Evolutionary conservation across 1,140 invertebrate species (phyloP), one percentile per base, ranked within the genome.

Genomic region (Orussus abietinus): DNA sequence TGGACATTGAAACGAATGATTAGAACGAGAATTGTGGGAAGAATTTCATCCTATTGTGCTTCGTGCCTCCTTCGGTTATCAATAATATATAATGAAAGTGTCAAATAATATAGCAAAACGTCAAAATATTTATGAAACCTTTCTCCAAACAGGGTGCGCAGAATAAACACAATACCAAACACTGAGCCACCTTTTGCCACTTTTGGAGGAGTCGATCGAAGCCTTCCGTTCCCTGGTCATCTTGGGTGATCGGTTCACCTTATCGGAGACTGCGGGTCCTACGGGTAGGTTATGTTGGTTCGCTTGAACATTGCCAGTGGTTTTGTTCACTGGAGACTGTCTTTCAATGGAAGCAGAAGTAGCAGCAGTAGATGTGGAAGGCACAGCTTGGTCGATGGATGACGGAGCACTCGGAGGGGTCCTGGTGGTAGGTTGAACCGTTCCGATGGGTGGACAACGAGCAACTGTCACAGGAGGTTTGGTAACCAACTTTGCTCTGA

Each of bases 401-500:
- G 31, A 10, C 30, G 28, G 42, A 3, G 52, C 22, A 36, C 38
- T 57, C 10, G 58, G 63, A 5, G 61, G 60, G 10, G 57, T 50
- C 43, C 76, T 69, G 15, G 76, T 71, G 3, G 75, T 77, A 4
- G 77, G 77, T 45, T 80, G 76, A 2, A 78, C 74, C 2, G 77
- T 77, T 12, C 76, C 78, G 20, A 81, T 63, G 2, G 77, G 77
- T 26, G 79, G 76, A 72, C 69, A 78, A 61, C 48, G 70, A 17
- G 57, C 72, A 39, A 64, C 61, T 15, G 75, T 70, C 1, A 74
- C 64, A 3, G 78, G 75, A 7, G 80, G 77, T 59, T 83, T 81
- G 0, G 80, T 82, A 3, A 83, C 80, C n/a, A 84, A 46, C 40
- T 83, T 84, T 2, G 83, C 81, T 34, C 80, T 75, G 66, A 84